Percentiles rank a stretch among this genome's conserved stretches.
Conservation (phyloP, 2,113 vertebrate species). For the Psittacula cyanocephala region DNA sequence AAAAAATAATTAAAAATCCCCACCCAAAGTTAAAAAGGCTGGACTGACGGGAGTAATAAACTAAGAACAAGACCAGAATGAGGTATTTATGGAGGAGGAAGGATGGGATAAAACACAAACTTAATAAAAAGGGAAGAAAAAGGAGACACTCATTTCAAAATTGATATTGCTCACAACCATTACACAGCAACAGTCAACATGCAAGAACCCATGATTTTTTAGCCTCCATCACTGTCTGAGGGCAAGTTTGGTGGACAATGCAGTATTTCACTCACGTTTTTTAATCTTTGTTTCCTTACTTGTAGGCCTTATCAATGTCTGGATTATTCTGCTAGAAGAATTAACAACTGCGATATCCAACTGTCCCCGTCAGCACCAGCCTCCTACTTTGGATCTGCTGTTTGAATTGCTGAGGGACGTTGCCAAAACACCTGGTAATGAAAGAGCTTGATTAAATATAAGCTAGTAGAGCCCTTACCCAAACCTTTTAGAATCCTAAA, state of each 20-base stretch:
- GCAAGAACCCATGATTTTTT: neutral
- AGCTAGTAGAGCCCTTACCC: neutral
- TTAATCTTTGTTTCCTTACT: neutral
- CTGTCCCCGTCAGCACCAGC: slow-evolving; percentile 95
- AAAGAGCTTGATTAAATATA: neutral
- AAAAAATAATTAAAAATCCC: neutral
- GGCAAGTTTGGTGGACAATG: neutral
- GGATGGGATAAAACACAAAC: neutral
- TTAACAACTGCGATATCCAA: slow-evolving; percentile 93
- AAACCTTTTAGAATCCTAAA: neutral
- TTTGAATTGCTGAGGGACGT: slow-evolving; percentile 91
- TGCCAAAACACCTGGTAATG: slow-evolving; percentile 85
- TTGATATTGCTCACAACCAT: neutral
- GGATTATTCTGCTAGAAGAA: slow-evolving; percentile 94
- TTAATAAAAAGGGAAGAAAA: neutral
- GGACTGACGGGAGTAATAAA: neutral
- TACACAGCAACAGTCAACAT: neutral
- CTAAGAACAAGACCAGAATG: neutral
- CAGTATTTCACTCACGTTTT: neutral
- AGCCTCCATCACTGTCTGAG: neutral
- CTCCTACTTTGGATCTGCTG: slow-evolving; percentile 92
- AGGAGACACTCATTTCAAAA: neutral
- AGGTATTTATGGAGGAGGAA: neutral
- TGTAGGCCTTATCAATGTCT: slow-evolving; percentile 96
- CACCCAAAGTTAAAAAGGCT: neutral